These are phyloP conservation scores for Calephelis perditalis DNA, from an alignment of 2,888 invertebrate genomes.

Conservation along the genomic window DNA sequence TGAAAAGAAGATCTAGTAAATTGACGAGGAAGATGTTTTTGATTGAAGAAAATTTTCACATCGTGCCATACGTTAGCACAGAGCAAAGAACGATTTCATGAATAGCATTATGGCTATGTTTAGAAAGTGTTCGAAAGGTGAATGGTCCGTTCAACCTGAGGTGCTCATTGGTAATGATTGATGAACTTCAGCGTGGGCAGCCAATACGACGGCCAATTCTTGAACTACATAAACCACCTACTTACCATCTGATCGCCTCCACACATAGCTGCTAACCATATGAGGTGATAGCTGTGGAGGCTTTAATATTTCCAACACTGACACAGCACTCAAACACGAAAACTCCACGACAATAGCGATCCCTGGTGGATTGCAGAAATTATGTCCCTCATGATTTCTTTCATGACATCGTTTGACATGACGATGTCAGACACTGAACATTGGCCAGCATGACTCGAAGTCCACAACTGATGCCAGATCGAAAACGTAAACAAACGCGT, in stretches of 20 bases:
- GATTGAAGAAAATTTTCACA: not conserved
- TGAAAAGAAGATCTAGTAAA: not conserved
- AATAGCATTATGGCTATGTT: slow-evolving; percentile 41
- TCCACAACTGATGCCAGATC: slow-evolving; percentile 63
- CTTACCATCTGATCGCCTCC: slow-evolving; percentile 46
- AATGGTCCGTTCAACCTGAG: slow-evolving; percentile 47
- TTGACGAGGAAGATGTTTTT: not conserved
- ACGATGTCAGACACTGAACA: slow-evolving; percentile 15
- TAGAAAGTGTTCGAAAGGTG: slow-evolving; percentile 50
- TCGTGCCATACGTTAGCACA: slow-evolving; percentile 15
- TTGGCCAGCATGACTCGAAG: slow-evolving; percentile 48
- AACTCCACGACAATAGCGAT: slow-evolving; percentile 14
- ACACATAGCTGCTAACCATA: slow-evolving; percentile 37
- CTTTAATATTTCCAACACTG: slow-evolving; percentile 12
- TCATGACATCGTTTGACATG: slow-evolving; percentile 33
- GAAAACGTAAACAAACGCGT: slow-evolving; percentile 66
- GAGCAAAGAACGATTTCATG: slow-evolving; percentile 27
- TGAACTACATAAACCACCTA: slow-evolving; percentile 53
- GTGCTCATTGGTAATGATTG: slow-evolving; percentile 56
- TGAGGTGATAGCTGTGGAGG: slow-evolving; percentile 19
- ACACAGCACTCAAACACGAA: slow-evolving; percentile 20
- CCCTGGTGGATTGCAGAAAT: slow-evolving; percentile 10
- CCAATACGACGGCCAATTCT: slow-evolving; percentile 48
- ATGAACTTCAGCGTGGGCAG: slow-evolving; percentile 59
- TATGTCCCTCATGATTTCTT: slow-evolving; percentile 14